Evolutionary conservation across 2,888 invertebrate species (phyloP), one percentile per base, ranked within the genome.

Genomic region (Ornithoptera alexandrae): DNA sequence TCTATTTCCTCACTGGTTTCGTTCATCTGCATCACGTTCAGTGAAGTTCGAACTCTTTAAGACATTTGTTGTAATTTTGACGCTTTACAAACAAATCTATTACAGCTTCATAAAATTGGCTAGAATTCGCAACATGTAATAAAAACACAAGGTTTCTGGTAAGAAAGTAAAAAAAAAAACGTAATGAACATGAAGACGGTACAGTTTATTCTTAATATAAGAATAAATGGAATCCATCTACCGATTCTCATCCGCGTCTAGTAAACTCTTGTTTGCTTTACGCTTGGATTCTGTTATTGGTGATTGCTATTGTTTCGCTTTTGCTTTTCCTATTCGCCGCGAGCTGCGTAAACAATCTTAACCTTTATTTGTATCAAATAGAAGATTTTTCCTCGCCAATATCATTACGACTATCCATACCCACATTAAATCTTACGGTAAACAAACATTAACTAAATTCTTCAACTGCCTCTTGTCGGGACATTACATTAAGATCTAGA

Each of bases 211-310:
- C 63, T 62, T 69, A 69, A 58, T 46, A 62, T 57, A 62, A 65
- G 60, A 58, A 65, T 67, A 71, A 71, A 71, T 57, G 61, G 67
- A 68, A 67, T 68, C 56, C 63, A 67, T 70, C 67, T 67, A 71
- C 65, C 70, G 42, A 20, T 70, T 30, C 67, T 56, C 67, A 67
- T 70, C 56, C 57, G 59, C 70, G 64, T 64, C 64, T 71, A 74
- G 71, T 70, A 67, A 69, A 69, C 66, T 12, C 69, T 62, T 75
- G 74, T 78, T 78, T 76, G 73, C 72, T 76, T 76, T 75, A 75
- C 77, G 75, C 74, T 74, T 70, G 70, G 74, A 73, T 70, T 64
- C 70, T 68, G 70, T 70, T 71, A 74, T 74, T 73, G 67, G 67
- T 56, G 60, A 70, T 70, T 61, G 70, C 50, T 39, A 72, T 70